Base-by-base conservation (phyloP, 2,797 vertebrate species). In the Mycteria americana region DNA sequence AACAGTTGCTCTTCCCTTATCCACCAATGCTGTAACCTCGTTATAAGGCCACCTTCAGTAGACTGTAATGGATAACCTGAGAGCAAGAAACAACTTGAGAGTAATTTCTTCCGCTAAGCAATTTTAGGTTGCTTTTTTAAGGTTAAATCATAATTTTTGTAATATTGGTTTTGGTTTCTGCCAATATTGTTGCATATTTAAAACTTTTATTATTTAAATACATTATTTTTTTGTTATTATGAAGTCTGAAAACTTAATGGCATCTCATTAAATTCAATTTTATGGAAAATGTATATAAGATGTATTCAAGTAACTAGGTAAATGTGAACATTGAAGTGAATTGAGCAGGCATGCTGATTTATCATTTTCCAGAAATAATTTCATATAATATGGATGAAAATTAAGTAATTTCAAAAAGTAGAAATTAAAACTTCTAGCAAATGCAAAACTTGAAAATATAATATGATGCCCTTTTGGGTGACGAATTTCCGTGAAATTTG, bases 161-260 rank as follows among this genome's bases (percentile, higher is more conserved):
- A 68, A 37, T 50, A 64, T 11, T 8, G 0, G 0, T 5, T 76
- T 86, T 59, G 2, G 1, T 48, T 82, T 68, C 14, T 85, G 6
- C 5, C 17, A 80, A 17, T 45, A 24, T 25, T 68, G 5, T 45
- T 75, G 5, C 1, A 39, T 37, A 80, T 88, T 24, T 1, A 9
- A 53, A 65, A 19, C 0, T 37, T 7, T 22, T 4, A 17, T 63
- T 46, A 21, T 33, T 81, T 68, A 57, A 56, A 85, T 1, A 31
- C 45, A 37, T 5, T 0, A 45, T 73, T 74, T 85, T 50, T 28
- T 60, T 75, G 24, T 31, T 41, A 39, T 56, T 51, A 30, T 59
- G 6, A 51, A 33, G 4, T 50, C 21, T 69, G 16, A 70, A 68
- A 80, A 41, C 9, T 69, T 79, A 30, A 80, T 51, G 11, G 5